Percentiles rank a stretch among this genome's conserved stretches.
Evolutionary conservation across 2,797 vertebrate genomes (phyloP).

Genomic region (Peromyscus melanophrys): DNA sequence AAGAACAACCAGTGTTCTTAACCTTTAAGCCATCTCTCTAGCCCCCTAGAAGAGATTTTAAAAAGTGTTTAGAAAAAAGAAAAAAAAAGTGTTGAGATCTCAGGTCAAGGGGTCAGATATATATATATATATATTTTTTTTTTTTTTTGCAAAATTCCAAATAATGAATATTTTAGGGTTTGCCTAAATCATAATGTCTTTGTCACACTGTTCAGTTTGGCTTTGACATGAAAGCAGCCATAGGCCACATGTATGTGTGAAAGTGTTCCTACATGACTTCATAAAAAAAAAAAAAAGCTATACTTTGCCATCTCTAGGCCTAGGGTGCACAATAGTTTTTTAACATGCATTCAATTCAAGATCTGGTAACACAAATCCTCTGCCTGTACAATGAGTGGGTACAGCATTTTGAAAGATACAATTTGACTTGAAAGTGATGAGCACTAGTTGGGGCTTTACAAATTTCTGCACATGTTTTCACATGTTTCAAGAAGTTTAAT

Average conservation of each 20-base stretch:
- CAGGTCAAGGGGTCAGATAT: neutral
- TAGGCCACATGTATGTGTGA: fast-evolving
- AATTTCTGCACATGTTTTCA: neutral
- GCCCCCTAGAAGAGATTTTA: neutral
- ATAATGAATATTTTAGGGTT: neutral
- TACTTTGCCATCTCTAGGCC: neutral
- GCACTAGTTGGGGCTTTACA: neutral
- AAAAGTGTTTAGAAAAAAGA: neutral
- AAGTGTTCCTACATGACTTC: neutral
- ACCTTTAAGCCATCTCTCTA: too few species aligned
- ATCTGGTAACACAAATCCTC: neutral
- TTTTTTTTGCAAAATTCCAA: neutral
- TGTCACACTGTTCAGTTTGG: neutral
- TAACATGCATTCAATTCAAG: neutral
- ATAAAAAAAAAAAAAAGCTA: neutral
- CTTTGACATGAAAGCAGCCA: neutral
- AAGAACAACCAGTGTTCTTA: too few species aligned
- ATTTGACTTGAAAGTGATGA: constrained; percentile 15
- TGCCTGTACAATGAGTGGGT: neutral
- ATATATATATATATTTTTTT: neutral
- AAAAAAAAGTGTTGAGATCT: neutral
- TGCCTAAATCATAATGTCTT: neutral
- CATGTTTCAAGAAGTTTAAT: neutral
- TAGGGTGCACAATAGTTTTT: neutral
- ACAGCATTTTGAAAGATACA: neutral